These are phyloP conservation scores for Ridgeia piscesae DNA, from an alignment of 1,140 invertebrate species.

Conservation along the genomic window DNA sequence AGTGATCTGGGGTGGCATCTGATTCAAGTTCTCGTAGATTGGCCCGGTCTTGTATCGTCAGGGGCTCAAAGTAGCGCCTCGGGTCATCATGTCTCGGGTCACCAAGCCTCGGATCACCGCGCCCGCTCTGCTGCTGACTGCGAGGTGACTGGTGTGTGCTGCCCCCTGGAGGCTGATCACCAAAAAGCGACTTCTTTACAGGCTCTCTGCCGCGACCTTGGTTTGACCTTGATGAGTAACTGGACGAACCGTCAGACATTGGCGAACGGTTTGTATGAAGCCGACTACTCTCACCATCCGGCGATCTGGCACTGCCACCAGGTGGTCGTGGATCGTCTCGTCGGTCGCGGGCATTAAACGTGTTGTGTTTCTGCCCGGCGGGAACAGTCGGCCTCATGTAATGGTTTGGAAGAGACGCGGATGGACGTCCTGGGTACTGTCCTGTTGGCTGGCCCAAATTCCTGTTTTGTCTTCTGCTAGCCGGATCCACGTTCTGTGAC, in stretches of 20 bases:
- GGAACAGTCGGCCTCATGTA: background rate
- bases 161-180: background rate
- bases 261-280: background rate
- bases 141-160: background rate
- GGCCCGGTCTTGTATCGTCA: background rate
- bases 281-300: background rate
- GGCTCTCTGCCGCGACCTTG: background rate
- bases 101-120: no score
- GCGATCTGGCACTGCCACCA: background rate
- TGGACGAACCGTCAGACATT: background rate
- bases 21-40: background rate
- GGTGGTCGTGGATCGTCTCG: background rate
- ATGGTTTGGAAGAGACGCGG: background rate
- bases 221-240: background rate
- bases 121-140: background rate
- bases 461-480: background rate
- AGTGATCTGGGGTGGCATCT: conserved; percentile 1
- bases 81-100: background rate
- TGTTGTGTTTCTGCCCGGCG: background rate
- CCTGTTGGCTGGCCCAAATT: background rate
- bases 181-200: background rate
- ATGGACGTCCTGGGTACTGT: background rate
- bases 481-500: background rate
- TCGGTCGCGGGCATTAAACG: background rate
- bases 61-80: conserved; percentile 2